Evolutionary conservation across 1,140 invertebrate genomes (phyloP), one percentile per base, ranked within the genome.

Genomic region (Drosophila ficusphila): DNA sequence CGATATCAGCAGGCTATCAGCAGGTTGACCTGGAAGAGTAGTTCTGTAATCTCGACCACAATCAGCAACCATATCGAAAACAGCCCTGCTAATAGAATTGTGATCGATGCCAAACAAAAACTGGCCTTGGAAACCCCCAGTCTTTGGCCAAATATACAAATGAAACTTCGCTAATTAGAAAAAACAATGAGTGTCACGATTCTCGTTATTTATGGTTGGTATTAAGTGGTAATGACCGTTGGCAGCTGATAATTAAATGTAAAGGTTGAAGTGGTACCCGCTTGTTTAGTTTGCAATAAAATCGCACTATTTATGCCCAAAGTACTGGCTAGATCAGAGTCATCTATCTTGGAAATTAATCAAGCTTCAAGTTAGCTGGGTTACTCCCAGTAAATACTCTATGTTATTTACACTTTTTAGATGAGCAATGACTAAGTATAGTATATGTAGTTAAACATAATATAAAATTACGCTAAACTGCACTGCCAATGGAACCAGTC

Each of bases 251-350:
- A 18, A 47, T 33, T 52, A 23, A 34, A 23, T 62, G 14, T 7
- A 64, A 64, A 60, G 60, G 54, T 64, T 44, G 36, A 23, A 60
- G 25, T 60, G 25, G 16, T 21, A 64, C 36, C 33, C 9, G 38
- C 38, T 11, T 29, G 25, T 27, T 53, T 19, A 18, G 36, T 16
- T 57, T 34, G 27, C 21, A 25, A 19, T 46, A 34, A 64, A 42
- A 36, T 33, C 38, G 46, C 27, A 16, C 16, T 46, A 36, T 46
- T 64, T 36, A 64, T 14, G 9, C 14, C 11, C 23, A 23, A 8
- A 58, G 19, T 25, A n/a, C 31, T 36, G 12, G 41, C 39, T 8
- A 25, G 12, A 18, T 27, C n/a, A 16, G 25, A 25, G 14, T 38
- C 48, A 39, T 1, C 12, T 14, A 11, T 9, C n/a, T 8, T 9